These are phyloP conservation scores for Chironomus striatipennis DNA, from an alignment of 1,140 invertebrate genomes.

Conservation along the genomic window DNA sequence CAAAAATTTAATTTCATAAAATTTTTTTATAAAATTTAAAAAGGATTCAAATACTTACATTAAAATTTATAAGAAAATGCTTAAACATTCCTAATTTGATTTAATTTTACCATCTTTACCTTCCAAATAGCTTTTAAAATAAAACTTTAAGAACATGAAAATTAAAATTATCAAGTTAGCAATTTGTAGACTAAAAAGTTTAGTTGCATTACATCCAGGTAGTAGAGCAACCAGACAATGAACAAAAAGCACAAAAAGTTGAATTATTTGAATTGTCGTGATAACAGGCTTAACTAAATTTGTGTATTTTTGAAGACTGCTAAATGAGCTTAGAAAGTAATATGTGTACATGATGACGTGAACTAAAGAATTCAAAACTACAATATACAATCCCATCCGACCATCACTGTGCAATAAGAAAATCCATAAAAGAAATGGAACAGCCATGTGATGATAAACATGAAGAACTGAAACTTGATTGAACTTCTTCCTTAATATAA, in stretches of 20 bases:
- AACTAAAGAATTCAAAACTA: slow-evolving; percentile 47
- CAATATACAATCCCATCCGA: not conserved
- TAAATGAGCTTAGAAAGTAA: slow-evolving; percentile 52
- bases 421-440: no score
- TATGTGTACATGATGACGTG: slow-evolving; percentile 59
- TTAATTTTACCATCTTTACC: no score
- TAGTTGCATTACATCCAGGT: not conserved
- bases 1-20: no score
- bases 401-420: slow-evolving; percentile 42
- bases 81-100: no score
- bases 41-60: no score
- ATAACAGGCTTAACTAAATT: not conserved
- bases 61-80: no score
- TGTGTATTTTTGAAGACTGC: not conserved
- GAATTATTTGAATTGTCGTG: not conserved
- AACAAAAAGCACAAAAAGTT: not conserved
- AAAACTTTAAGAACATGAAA: slow-evolving; percentile 23
- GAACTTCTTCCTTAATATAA: slow-evolving; percentile 76
- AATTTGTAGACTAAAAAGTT: not conserved
- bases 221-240: not conserved
- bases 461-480: slow-evolving; percentile 80
- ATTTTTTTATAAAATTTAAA: no score
- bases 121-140: slow-evolving; percentile 29
- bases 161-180: not conserved
- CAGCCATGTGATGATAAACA: slow-evolving; percentile 78